A percentile compares a stretch with the other conserved stretches of the same genome.
Evolutionary conservation across 2,888 invertebrate species (phyloP).

Genomic region (Pristionchus entomophagus): DNA sequence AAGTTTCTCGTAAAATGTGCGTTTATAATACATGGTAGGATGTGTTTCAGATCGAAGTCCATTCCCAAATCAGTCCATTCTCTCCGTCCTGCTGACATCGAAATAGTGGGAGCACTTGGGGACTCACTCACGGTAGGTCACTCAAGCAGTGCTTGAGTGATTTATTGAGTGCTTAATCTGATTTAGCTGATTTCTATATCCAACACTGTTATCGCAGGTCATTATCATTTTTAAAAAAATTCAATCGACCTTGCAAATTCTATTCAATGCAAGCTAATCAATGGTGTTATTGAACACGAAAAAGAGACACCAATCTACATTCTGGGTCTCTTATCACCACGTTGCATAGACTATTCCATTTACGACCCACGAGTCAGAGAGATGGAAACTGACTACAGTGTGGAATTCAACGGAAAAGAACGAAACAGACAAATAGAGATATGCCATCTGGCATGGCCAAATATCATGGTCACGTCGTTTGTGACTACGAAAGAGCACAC

Average conservation of each 20-base stretch:
- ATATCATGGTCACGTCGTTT: no score
- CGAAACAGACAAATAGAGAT: no score
- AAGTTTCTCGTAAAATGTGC: no score
- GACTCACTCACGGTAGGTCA: constrained; percentile 61
- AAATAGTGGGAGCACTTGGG: constrained; percentile 64
- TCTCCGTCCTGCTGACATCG: constrained; percentile 64
- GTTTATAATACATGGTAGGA: no score
- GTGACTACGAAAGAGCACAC: no score
- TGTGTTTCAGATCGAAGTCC: constrained; percentile 55
- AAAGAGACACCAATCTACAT: not conserved
- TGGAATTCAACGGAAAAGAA: not conserved
- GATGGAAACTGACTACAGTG: not conserved
- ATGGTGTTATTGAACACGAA: not conserved
- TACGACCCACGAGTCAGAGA: not conserved
- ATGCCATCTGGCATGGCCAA: no score
- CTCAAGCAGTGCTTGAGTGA: no score
- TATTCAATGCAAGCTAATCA: not conserved
- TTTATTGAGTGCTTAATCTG: no score
- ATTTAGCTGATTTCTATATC: no score
- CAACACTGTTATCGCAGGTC: no score
- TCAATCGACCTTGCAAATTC: not conserved
- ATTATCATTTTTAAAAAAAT: no score
- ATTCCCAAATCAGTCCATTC: constrained; percentile 61
- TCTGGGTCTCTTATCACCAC: not conserved
- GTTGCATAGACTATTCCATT: not conserved